A percentile compares a stretch with the other conserved stretches of the same genome.
These are phyloP conservation scores for Whitmania pigra DNA, from an alignment of 1,140 invertebrate genomes.

Conservation along the genomic window DNA sequence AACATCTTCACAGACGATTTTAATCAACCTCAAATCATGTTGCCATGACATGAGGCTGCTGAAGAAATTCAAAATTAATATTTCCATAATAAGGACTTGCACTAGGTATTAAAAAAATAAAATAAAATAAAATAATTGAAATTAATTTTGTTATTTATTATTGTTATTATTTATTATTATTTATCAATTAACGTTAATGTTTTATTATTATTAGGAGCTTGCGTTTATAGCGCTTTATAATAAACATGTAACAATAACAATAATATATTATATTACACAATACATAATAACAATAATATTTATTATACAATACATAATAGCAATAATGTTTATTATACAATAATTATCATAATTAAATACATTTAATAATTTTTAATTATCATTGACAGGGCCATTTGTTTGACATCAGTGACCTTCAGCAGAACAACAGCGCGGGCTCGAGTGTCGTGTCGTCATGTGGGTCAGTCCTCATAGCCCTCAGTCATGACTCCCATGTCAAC, in stretches of 20 bases:
- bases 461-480: constrained; percentile 67
- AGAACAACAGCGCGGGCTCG: constrained; percentile 33
- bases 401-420: constrained; percentile 44
- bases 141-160: too few relatives aligned
- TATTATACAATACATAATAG: background rate
- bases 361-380: background rate
- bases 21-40: too few relatives aligned
- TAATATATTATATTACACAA: background rate
- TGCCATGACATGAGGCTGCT: too few relatives aligned
- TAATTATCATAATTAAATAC: background rate
- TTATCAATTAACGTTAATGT: too few relatives aligned
- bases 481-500: constrained; percentile 71
- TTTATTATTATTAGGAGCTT: too few relatives aligned
- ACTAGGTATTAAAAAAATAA: too few relatives aligned
- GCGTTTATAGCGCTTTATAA: too few relatives aligned
- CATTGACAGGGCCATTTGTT: constrained; percentile 37
- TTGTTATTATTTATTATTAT: too few relatives aligned
- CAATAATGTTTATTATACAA: constrained; percentile 8
- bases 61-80: too few relatives aligned
- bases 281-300: constrained; percentile 7
- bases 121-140: background rate
- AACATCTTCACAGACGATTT: too few relatives aligned
- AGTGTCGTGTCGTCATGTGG: constrained; percentile 52
- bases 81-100: too few relatives aligned
- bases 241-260: background rate